phyloP scores from a whole-genome alignment of 2,888 invertebrate genomes.

The Perdita meconis region DNA sequence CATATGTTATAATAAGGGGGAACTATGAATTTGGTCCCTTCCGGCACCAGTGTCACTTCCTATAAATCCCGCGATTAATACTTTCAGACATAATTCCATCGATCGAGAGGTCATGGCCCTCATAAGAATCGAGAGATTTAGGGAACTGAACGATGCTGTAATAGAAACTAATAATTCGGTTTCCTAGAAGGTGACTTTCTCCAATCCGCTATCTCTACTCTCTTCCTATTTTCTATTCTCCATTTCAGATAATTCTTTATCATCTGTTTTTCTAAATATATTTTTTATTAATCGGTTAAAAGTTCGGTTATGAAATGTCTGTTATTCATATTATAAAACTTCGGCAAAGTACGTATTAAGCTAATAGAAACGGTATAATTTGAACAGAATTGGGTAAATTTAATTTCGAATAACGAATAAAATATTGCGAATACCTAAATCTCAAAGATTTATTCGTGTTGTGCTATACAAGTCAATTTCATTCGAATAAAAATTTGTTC shows the following conservation, averaged over 20 bases:
- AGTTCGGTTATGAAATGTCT: no score
- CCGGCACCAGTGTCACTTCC: conserved; percentile 14
- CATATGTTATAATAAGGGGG: conserved; percentile 29
- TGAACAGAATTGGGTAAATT: no score
- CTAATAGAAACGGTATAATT: no score
- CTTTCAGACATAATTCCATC: conserved; percentile 28
- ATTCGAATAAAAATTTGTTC: no score
- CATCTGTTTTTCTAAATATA: not conserved
- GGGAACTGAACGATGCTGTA: conserved; percentile 4
- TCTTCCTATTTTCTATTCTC: not conserved
- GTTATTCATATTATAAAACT: no score
- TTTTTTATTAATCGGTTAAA: not conserved
- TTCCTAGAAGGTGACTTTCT: no score
- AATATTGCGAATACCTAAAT: no score
- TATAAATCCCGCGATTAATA: conserved; percentile 65
- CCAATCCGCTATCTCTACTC: no score
- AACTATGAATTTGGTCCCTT: conserved; percentile 48
- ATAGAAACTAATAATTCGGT: conserved; percentile 19
- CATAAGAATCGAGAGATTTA: conserved; percentile 42
- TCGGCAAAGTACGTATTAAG: no score
- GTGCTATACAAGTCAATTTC: no score
- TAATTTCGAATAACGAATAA: no score
- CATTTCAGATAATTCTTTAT: not conserved
- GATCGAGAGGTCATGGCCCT: conserved; percentile 7
- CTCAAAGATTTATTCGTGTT: no score